These are phyloP conservation scores for Mellivora capensis DNA, from an alignment of 2,113 vertebrate genomes.

Conservation along the genomic window DNA sequence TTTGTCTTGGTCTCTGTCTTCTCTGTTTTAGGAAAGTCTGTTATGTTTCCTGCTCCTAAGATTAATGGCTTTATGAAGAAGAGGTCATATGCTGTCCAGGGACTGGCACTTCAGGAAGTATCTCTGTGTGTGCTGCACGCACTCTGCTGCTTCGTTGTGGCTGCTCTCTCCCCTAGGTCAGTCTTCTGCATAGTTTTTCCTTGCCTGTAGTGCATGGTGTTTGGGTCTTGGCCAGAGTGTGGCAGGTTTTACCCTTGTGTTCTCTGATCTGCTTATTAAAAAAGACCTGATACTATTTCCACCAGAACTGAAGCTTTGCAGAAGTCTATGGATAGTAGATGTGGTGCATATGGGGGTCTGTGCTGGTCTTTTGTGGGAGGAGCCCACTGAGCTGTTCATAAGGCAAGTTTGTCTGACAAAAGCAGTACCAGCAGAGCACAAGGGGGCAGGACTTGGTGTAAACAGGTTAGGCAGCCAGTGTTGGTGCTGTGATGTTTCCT, in stretches of 20 bases:
- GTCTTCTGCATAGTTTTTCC: not conserved
- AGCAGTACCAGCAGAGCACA: not conserved
- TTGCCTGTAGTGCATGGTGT: not conserved
- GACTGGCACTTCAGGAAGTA: not conserved
- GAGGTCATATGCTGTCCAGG: not conserved
- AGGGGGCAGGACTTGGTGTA: not conserved
- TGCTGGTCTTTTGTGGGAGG: not conserved
- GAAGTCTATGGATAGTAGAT: not conserved
- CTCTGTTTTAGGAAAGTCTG: not conserved
- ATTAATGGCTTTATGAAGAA: not conserved
- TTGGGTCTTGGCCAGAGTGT: not conserved
- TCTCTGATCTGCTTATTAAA: not conserved
- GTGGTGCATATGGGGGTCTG: not conserved
- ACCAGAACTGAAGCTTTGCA: not conserved
- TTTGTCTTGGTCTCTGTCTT: not conserved
- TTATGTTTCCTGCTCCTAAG: not conserved
- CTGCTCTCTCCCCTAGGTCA: not conserved
- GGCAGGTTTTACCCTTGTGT: not conserved
- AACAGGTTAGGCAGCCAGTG: not conserved
- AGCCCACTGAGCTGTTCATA: not conserved
- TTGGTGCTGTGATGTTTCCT: not conserved
- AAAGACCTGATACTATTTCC: not conserved
- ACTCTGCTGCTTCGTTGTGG: not conserved
- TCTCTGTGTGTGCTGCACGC: not conserved
- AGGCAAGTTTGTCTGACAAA: not conserved